phyloP scores from a whole-genome alignment of 92 coral and sea anemone genomes.

The Virgularia gustaviana region DNA sequence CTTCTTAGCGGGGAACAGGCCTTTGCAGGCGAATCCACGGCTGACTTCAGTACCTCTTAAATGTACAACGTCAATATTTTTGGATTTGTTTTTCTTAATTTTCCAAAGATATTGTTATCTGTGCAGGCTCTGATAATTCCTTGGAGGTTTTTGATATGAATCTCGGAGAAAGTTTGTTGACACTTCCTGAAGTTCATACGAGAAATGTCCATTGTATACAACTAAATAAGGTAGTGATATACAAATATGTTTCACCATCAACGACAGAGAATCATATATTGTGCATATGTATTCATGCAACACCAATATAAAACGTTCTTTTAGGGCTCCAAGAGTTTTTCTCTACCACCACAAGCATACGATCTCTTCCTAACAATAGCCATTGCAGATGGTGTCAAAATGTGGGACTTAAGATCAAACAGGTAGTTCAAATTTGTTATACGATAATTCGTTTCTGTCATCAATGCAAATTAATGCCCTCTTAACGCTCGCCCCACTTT shows the following conservation, averaged over 20 bases:
- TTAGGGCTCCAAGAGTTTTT: slow-evolving; percentile 80
- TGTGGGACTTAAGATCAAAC: slow-evolving; percentile 94
- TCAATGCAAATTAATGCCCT: too few species aligned
- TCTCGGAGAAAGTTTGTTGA: slow-evolving; percentile 73
- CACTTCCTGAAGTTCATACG: slow-evolving; percentile 76
- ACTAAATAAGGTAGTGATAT: slow-evolving; percentile 91
- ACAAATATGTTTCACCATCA: neutral
- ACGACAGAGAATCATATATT: neutral
- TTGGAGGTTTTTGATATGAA: slow-evolving; percentile 90
- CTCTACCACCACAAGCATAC: slow-evolving; percentile 83
- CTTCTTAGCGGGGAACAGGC: too few species aligned
- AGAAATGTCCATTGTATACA: slow-evolving; percentile 76
- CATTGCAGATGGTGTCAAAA: slow-evolving; percentile 81
- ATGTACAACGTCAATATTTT: neutral
- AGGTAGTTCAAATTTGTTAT: too few species aligned
- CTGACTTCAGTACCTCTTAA: neutral
- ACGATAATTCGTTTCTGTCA: too few species aligned
- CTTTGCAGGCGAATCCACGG: too few species aligned
- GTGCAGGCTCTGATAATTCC: slow-evolving; percentile 92
- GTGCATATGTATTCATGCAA: too few species aligned
- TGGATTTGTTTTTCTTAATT: slow-evolving; percentile 33
- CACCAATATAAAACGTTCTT: too few species aligned
- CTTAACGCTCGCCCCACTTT: too few species aligned
- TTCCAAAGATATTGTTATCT: slow-evolving; percentile 70
- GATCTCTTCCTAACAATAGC: slow-evolving; percentile 91